These are phyloP conservation scores for Netelia virgata DNA, from an alignment of 2,888 invertebrate species.

Conservation along the genomic window DNA sequence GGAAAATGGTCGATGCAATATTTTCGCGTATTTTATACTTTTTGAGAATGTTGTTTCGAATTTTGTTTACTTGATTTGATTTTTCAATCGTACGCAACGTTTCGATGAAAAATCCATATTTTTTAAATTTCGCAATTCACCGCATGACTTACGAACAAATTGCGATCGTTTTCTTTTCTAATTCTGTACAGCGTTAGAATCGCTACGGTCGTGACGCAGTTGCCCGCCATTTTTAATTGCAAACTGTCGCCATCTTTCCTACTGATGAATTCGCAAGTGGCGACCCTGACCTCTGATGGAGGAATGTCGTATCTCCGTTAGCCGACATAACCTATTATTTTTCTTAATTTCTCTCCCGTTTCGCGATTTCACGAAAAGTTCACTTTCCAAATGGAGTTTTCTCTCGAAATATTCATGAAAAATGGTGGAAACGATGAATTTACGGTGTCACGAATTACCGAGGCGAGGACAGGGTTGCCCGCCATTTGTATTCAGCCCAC, in stretches of 20 bases:
- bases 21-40: not conserved
- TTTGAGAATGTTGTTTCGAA: too few relatives aligned
- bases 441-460: not conserved
- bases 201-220: too few relatives aligned
- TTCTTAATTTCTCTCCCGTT: not conserved
- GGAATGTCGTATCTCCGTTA: not conserved
- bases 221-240: constrained; percentile 6
- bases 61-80: too few relatives aligned
- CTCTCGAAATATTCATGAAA: not conserved
- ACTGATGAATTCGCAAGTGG: not conserved
- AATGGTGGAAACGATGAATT: not conserved
- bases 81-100: too few relatives aligned
- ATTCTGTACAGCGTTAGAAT: too few relatives aligned
- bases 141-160: too few relatives aligned
- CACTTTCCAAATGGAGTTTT: not conserved
- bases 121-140: too few relatives aligned
- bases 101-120: too few relatives aligned
- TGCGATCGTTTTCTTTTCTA: too few relatives aligned
- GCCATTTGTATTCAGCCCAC: not conserved
- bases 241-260: not conserved
- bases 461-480: not conserved
- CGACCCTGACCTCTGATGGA: constrained; percentile 42
- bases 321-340: not conserved
- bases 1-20: not conserved
- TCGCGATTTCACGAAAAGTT: not conserved